Evolutionary conservation across 2,113 vertebrate species (phyloP).

Genomic region (Dicerorhinus sumatrensis): DNA sequence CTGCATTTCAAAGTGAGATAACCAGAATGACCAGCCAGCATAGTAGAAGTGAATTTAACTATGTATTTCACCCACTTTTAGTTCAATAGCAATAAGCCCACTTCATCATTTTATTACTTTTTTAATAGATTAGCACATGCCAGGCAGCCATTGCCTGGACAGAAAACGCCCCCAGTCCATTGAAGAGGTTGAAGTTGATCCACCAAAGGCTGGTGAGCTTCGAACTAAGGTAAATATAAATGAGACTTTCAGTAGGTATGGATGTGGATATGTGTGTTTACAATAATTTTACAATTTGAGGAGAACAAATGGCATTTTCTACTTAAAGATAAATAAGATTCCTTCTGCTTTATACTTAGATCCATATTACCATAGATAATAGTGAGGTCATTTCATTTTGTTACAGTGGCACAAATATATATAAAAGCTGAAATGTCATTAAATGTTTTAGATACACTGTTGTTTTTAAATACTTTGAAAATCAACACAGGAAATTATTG

Average conservation of each 20-base stretch:
- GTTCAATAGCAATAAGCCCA: background rate
- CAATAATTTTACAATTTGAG: background rate
- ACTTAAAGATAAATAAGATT: background rate
- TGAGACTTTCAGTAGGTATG: background rate
- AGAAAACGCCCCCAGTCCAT: conserved; percentile 1
- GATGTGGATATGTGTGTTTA: background rate
- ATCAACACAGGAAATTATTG: background rate
- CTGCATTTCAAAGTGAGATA: background rate
- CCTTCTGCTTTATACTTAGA: background rate
- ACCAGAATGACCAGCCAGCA: background rate
- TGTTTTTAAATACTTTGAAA: background rate
- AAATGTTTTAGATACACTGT: background rate
- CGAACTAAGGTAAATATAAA: conserved; percentile 70
- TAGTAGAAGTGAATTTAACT: background rate
- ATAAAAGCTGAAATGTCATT: background rate
- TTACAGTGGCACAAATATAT: background rate
- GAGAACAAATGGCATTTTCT: background rate
- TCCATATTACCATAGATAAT: background rate
- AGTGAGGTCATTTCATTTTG: background rate
- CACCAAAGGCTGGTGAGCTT: conserved; percentile 68
- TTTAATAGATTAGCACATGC: conserved; percentile 63
- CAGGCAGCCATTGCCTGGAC: conserved; percentile 59
- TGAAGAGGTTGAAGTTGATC: conserved; percentile 66
- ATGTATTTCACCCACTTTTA: background rate
- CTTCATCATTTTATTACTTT: background rate